Base-by-base conservation (phyloP, 2,888 invertebrate species). In the Drosophila diplacantha region DNA sequence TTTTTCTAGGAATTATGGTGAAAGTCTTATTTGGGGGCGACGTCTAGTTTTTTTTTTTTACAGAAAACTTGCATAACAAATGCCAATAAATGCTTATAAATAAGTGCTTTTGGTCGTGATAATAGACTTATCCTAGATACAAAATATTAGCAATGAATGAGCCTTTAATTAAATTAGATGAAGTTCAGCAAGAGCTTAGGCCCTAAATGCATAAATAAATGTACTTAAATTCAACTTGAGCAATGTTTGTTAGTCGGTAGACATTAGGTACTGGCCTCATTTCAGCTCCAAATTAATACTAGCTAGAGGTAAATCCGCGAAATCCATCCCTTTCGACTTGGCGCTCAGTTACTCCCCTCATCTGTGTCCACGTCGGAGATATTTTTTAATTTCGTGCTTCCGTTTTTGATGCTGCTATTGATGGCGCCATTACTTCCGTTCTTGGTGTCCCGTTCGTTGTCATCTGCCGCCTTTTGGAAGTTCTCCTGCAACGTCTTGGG, bases 291-390 rank as follows among this genome's bases (percentile, higher is more conserved):
- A 51, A 44, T 32, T 76, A 82, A 80, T 68, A 71, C 80, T 82
- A 76, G 62, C 46, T 58, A 63, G 55, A 56, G 34, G 44, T 44
- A 43, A 32, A 37, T 35, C 39, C 16, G 31, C 14, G 2, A 41
- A n/a, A 8, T 31, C 29, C 29, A 14, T 37, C 14, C 11, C 18
- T 7, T 16, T 3, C 12, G 29, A n/a, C 32, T 7, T 6, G 8
- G 31, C 32, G n/a, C 39, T 80, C 64, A 88, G 77, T 87, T 88
- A 73, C 88, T 88, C 52, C 86, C 87, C 69, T 88, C 88, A 57
- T 88, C 88, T 38, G 87, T 87, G 49, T 88, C 88, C 26, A 85
- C 85, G 69, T 88, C 88, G 22, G 85, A 79, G 44, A 87, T 86
- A 49, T 83, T 84, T 62, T 85, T 86, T 12, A 87, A 74, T 50